A percentile compares a stretch with the other conserved stretches of the same genome.
Conservation (phyloP, 2,888 invertebrate species). For the Euproctis similis region DNA sequence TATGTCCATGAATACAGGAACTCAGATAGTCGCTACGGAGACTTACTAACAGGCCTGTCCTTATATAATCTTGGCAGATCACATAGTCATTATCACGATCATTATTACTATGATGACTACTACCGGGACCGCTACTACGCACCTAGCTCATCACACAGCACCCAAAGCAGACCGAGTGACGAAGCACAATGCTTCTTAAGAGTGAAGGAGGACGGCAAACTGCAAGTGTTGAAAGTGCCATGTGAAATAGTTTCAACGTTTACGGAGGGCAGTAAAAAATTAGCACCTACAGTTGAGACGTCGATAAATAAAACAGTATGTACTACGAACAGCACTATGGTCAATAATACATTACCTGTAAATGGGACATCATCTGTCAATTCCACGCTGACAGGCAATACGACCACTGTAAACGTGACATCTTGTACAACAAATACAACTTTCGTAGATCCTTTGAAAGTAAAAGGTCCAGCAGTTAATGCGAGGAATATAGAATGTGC, state of each 20-base stretch:
- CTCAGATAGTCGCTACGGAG: conserved; percentile 54
- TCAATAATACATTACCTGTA: conserved; percentile 22
- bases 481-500: conserved; percentile 42
- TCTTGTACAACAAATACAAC: conserved; percentile 32
- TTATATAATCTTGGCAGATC: conserved; percentile 63
- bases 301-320: conserved; percentile 41
- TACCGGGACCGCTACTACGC: conserved; percentile 44
- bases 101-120: conserved; percentile 61
- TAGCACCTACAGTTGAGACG: conserved; percentile 21
- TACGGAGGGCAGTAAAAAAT: conserved; percentile 40
- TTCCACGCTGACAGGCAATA: conserved; percentile 16
- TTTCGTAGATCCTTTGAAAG: conserved; percentile 43
- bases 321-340: conserved; percentile 36
- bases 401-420: conserved; percentile 30
- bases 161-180: conserved; percentile 24
- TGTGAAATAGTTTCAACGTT: conserved; percentile 69
- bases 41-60: conserved; percentile 55
- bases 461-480: conserved; percentile 42
- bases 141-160: conserved; percentile 16
- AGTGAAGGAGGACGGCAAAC: conserved; percentile 43
- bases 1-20: conserved; percentile 56
- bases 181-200: conserved; percentile 48
- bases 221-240: conserved; percentile 49
- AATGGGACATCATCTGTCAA: conserved; percentile 4
- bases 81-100: conserved; percentile 42